Base-by-base conservation (phyloP, 1,140 invertebrate species). In the Parapsyche elsis region DNA sequence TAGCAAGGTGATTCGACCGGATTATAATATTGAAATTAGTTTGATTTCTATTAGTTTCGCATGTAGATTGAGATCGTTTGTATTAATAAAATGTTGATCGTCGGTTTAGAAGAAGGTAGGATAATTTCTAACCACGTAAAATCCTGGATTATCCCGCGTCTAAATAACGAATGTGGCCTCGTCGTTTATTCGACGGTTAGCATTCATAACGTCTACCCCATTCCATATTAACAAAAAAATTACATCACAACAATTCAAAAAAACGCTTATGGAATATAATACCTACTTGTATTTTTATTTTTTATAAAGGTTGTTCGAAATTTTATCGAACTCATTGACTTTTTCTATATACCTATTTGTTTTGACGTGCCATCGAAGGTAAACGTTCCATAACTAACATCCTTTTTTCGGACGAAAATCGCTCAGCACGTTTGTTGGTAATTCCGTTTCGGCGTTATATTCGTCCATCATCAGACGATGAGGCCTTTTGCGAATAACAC, bases 121-220 rank as follows among this genome's bases (percentile, higher is more conserved):
- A 53, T 53, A 53, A 53, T 53, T 53, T 12, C 49, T 4, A 53
- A 53, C 16, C 1, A 12, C 49, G 49, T 12, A 53, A 12, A 53
- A 53, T 53, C 49, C 49, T 14, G 49, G 49, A 53, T 53, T 53
- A 53, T 53, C 49, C 49, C 49, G 49, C 49, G 16, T 53, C 49
- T 16, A 16, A 16, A 53, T 53, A 38, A 38, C 30, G 10, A 53
- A 53, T 53, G 10, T 16, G 10, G 49, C 16, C 16, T 12, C 49
- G 49, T 53, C 10, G 10, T 53, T 53, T 53, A 53, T 53, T 53
- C 10, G 10, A 53, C 16, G 16, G 10, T 53, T 53, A 53, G 12
- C 49, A 53, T 53, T 14, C 10, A 16, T 1, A 53, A 53, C 49
- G 49, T 10, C 49, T 16, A 53, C 49, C 49, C 1, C 12, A 14